Percentiles rank a stretch among this genome's conserved stretches.
Evolutionary conservation across 2,888 invertebrate species (phyloP).

Genomic region (Sericinus montela): DNA sequence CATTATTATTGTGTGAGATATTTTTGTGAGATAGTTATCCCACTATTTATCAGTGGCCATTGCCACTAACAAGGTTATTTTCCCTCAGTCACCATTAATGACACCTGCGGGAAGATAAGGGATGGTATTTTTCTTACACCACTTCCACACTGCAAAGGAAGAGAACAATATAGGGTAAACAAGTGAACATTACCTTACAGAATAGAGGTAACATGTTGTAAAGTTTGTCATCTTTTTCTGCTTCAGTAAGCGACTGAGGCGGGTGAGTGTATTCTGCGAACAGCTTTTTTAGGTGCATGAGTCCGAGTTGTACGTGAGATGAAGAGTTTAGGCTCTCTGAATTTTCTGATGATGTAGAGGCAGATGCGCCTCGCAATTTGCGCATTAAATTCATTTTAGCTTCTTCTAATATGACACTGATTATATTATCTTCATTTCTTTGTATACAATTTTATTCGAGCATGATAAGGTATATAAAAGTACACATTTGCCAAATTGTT

Average conservation of each 20-base stretch:
- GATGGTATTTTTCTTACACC: no score
- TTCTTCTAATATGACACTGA: slow-evolving; percentile 12
- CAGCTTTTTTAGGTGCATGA: slow-evolving; percentile 97
- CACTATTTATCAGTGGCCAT: no score
- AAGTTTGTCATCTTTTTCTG: slow-evolving; percentile 93
- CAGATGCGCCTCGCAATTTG: slow-evolving; percentile 85
- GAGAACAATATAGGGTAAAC: no score
- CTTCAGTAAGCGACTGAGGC: slow-evolving; percentile 86
- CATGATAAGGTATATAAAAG: slow-evolving; percentile 10
- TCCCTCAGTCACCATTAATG: no score
- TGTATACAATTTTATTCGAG: slow-evolving; percentile 3
- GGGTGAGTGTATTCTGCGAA: slow-evolving; percentile 97
- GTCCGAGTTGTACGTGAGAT: slow-evolving; percentile 91
- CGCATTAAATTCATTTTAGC: slow-evolving; percentile 93
- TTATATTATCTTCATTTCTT: slow-evolving; percentile 9
- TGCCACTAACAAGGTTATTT: no score
- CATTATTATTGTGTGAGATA: no score
- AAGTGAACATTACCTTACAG: slow-evolving; percentile 88
- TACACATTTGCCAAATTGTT: slow-evolving; percentile 8
- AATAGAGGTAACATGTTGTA: slow-evolving; percentile 99
- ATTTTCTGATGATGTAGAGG: slow-evolving; percentile 73
- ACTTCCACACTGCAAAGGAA: no score
- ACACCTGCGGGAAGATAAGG: no score
- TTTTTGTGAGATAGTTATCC: no score
- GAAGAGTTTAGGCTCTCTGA: slow-evolving; percentile 81